Evolutionary conservation across 2,888 invertebrate species (phyloP), one percentile per base, ranked within the genome.

Genomic region (Bellardia bayeri): DNA sequence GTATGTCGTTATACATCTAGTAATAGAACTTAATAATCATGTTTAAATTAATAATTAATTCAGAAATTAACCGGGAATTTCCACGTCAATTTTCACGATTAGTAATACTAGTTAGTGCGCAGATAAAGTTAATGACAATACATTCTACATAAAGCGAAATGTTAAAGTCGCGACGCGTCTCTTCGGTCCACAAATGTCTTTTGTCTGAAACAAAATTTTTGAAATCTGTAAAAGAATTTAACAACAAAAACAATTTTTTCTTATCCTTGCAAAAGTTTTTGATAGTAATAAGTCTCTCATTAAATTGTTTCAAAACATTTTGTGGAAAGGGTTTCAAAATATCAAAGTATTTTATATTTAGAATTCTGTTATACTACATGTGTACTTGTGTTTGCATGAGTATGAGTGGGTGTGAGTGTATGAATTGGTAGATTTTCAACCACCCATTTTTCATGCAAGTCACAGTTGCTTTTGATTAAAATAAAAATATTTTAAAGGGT

Each of bases 401-500:
- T 56, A 13, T 82, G 51, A 14, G 16, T 42, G n/a, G 11, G 69
- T 33, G 37, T 74, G 23, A 63, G 14, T 42, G 5, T 37, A 37
- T 66, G 42, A 45, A 45, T 72, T 72, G 56, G 40, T 30, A 58
- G 23, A 42, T 11, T 6, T 58, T 72, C 78, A 72, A 84, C 84
- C 84, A 79, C 79, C 84, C 79, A 79, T 74, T 84, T 84, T 58
- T 66, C 78, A 72, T 79, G 79, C 66, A 84, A 79, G 79, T 84
- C 84, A 84, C 79, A 79, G 79, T 79, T 79, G 84, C 58, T 84
- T 84, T 79, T 74, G 79, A 74, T 79, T 84, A 84, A 84, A 84
- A 74, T 68, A 54, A 76, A 82, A 76, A 64, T 56, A 72, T 56
- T 82, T 86, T 86, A 78, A 86, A 82, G 86, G 86, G 82, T 86